Percentiles rank a stretch among this genome's conserved stretches.
These are phyloP conservation scores for Neodontobutis hainanensis DNA, from an alignment of 2,113 vertebrate species.

Conservation along the genomic window DNA sequence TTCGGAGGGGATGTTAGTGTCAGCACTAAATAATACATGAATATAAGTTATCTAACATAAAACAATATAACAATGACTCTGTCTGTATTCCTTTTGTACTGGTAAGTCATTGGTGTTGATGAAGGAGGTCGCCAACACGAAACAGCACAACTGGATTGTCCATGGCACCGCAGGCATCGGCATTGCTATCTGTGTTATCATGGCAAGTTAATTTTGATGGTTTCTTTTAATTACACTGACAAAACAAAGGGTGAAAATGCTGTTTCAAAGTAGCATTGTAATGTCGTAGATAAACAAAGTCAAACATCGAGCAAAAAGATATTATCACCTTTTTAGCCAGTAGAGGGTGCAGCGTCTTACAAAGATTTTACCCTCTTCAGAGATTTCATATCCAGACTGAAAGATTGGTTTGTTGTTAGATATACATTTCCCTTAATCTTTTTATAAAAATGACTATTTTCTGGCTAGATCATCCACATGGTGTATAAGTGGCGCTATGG, in stretches of 20 bases:
- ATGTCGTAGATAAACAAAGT: too few species aligned
- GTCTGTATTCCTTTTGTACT: conserved; percentile 14
- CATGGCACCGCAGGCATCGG: conserved; percentile 60
- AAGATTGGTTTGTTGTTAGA: not conserved
- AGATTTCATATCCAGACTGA: too few species aligned
- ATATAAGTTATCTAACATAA: not conserved
- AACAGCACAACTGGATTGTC: conserved; percentile 67
- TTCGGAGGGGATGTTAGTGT: conserved; percentile 72
- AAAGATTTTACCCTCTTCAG: too few species aligned
- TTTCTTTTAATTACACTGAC: not conserved
- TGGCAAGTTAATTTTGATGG: conserved; percentile 53
- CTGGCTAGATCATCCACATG: conserved; percentile 79
- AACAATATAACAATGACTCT: not conserved
- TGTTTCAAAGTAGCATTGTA: not conserved
- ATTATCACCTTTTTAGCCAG: too few species aligned
- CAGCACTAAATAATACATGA: not conserved
- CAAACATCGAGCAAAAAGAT: too few species aligned
- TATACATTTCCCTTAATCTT: not conserved
- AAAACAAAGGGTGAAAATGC: not conserved
- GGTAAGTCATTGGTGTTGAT: conserved; percentile 61
- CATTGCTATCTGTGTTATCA: conserved; percentile 63
- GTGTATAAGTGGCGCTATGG: conserved; percentile 61
- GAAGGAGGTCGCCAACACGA: conserved; percentile 61
- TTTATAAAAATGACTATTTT: not conserved
- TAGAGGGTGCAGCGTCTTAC: too few species aligned